Evolutionary conservation across 2,888 invertebrate species (phyloP).

Genomic region (Erebia aethiops): DNA sequence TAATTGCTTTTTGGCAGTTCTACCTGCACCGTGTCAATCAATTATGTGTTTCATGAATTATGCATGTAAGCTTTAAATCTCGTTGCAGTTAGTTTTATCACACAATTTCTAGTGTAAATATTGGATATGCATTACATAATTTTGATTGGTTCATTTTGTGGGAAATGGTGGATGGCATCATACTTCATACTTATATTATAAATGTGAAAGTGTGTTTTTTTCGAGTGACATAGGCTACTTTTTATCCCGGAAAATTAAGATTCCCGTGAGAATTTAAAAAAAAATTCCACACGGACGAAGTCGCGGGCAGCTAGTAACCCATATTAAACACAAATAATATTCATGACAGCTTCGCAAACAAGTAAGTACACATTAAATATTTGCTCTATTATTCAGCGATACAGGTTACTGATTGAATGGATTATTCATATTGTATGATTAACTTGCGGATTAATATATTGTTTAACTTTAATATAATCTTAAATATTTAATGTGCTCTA

Average conservation of each 20-base stretch:
- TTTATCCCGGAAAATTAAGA: too few relatives aligned
- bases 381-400: background rate
- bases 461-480: background rate
- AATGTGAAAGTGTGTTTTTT: too few relatives aligned
- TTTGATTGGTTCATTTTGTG: background rate
- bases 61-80: conserved; percentile 11
- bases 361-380: background rate
- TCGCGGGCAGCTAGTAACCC: too few relatives aligned
- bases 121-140: background rate
- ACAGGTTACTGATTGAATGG: background rate
- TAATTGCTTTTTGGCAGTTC: conserved; percentile 25
- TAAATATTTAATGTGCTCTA: background rate
- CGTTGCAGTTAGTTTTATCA: background rate
- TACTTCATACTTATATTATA: too few relatives aligned
- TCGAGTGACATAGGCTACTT: too few relatives aligned
- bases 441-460: background rate
- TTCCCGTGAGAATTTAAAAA: too few relatives aligned
- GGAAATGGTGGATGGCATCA: background rate
- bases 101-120: conserved; percentile 4
- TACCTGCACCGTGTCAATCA: conserved; percentile 19
- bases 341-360: background rate
- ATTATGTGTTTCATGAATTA: conserved; percentile 23
- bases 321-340: background rate
- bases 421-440: background rate
- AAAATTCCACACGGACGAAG: too few relatives aligned